Evolutionary conservation across 1,140 invertebrate species (phyloP).

Genomic region (Sminthurides bifidus): DNA sequence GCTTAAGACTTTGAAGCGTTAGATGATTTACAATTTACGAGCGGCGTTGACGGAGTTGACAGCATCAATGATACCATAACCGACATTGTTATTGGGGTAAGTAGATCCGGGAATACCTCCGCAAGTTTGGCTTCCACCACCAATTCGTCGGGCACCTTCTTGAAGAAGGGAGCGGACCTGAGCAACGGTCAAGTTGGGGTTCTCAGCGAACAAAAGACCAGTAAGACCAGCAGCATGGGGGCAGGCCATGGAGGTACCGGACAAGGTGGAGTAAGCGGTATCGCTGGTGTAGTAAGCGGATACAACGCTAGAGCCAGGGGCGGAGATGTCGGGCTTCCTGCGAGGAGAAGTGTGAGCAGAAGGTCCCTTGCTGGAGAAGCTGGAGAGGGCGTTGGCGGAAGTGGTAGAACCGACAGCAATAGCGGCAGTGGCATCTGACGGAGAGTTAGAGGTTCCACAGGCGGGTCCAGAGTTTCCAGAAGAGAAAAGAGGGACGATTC

Average conservation of each 20-base stretch:
- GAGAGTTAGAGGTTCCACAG: not conserved
- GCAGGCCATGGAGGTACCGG: slow-evolving; percentile 10
- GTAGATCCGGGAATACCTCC: slow-evolving; percentile 2
- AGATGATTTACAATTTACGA: no score
- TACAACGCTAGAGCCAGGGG: slow-evolving; percentile 4
- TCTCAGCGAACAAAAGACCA: not conserved
- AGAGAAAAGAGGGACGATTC: slow-evolving; percentile 6
- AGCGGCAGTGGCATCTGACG: not conserved
- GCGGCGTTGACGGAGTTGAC: no score
- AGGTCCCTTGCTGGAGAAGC: not conserved
- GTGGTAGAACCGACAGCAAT: slow-evolving; percentile 5
- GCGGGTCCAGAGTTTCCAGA: slow-evolving; percentile 2
- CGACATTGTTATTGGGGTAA: slow-evolving; percentile 7
- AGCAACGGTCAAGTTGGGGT: not conserved
- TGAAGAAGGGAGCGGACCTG: not conserved
- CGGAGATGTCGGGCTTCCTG: not conserved
- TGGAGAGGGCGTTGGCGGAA: not conserved
- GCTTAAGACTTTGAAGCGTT: no score
- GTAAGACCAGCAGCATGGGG: slow-evolving; percentile 12
- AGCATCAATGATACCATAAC: not conserved
- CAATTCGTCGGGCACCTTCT: not conserved
- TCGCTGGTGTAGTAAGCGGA: slow-evolving; percentile 15
- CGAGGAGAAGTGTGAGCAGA: not conserved
- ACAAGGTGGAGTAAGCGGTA: not conserved
- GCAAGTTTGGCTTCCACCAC: not conserved